phyloP scores from a whole-genome alignment of 2,888 invertebrate genomes.

The Clanis bilineata region DNA sequence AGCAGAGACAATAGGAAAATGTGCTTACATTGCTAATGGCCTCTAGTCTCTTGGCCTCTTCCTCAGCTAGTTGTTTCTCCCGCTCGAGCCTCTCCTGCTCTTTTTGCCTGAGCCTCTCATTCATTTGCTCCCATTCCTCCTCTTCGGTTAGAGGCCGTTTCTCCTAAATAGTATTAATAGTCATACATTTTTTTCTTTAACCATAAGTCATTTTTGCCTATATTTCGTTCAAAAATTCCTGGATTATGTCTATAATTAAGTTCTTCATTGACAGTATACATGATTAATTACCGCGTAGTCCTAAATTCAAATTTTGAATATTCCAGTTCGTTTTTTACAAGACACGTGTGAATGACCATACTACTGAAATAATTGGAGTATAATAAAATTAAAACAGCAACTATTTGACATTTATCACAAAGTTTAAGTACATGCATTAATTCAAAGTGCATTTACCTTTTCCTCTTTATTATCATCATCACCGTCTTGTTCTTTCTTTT shows the following conservation, averaged over 20 bases:
- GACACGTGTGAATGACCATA: too few relatives aligned
- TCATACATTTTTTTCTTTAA: not conserved
- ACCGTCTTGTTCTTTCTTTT: slow-evolving; percentile 21
- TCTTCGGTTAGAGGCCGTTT: slow-evolving; percentile 55
- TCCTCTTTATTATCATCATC: not conserved
- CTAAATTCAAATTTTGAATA: too few relatives aligned
- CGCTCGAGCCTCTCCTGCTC: slow-evolving; percentile 60
- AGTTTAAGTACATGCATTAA: not conserved
- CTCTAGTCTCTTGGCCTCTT: slow-evolving; percentile 61
- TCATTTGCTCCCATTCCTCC: slow-evolving; percentile 65
- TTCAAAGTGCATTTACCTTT: not conserved
- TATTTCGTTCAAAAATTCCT: too few relatives aligned
- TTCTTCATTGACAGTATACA: too few relatives aligned
- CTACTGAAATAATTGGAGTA: too few relatives aligned
- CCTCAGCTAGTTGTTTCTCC: slow-evolving; percentile 59
- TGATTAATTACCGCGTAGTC: too few relatives aligned
- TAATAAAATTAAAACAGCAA: too few relatives aligned
- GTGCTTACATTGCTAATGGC: slow-evolving; percentile 58
- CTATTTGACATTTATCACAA: too few relatives aligned
- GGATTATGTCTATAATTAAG: too few relatives aligned
- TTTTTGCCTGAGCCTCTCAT: slow-evolving; percentile 54
- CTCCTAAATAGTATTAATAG: slow-evolving; percentile 21
- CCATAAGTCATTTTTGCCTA: too few relatives aligned
- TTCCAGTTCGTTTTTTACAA: too few relatives aligned
- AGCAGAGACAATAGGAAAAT: not conserved